These are phyloP conservation scores for Perca schrenkii DNA, from an alignment of 2,113 vertebrate species.

Conservation along the genomic window DNA sequence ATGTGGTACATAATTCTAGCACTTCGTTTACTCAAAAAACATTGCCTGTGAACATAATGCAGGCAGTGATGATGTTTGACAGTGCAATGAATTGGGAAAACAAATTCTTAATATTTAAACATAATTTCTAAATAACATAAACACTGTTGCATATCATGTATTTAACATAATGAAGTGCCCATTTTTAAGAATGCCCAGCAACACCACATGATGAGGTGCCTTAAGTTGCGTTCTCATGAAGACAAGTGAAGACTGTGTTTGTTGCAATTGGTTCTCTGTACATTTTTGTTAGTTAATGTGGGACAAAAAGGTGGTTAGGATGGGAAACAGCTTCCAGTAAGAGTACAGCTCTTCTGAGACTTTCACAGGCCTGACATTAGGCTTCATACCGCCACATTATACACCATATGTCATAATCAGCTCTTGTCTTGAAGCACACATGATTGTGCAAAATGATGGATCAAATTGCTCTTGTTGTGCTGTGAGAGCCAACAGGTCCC, in stretches of 20 bases:
- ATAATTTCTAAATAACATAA: neutral
- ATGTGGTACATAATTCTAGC: too few relatives aligned
- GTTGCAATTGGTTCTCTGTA: neutral
- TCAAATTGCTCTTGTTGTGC: constrained; percentile 38
- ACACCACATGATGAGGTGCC: neutral
- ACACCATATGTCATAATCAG: neutral
- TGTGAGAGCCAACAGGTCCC: constrained; percentile 29
- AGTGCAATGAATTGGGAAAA: too few relatives aligned
- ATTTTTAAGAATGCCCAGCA: neutral
- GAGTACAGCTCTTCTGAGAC: neutral
- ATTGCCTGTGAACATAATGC: neutral
- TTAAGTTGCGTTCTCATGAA: neutral
- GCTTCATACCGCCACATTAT: constrained; percentile 21
- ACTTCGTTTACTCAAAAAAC: neutral
- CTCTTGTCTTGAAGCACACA: constrained; percentile 37
- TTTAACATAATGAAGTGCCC: neutral
- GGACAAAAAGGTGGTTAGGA: neutral
- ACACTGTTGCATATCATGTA: neutral
- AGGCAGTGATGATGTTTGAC: too few relatives aligned
- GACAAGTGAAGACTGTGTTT: neutral
- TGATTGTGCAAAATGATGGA: constrained; percentile 43
- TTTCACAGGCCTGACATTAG: constrained; percentile 5
- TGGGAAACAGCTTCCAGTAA: neutral
- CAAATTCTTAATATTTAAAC: neutral
- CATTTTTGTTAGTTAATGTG: neutral